Percentiles rank a stretch among this genome's conserved stretches.
Evolutionary conservation across 1,140 invertebrate genomes (phyloP).

Genomic region (Philopotamus ludificatus): DNA sequence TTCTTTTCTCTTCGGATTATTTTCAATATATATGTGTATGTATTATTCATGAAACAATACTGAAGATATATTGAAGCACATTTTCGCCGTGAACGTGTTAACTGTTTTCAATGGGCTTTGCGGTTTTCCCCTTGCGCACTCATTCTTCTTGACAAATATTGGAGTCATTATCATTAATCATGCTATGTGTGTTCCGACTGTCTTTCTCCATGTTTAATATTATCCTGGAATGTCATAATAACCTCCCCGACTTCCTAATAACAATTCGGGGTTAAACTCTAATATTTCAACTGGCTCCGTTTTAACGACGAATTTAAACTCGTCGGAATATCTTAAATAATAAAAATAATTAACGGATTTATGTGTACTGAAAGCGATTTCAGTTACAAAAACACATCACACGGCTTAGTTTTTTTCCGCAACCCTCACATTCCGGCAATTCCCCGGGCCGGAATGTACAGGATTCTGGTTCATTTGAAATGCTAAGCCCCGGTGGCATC

Average conservation of each 20-base stretch:
- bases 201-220: not conserved
- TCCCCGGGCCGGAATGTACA: slow-evolving; percentile 2
- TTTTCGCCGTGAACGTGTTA: too few relatives aligned
- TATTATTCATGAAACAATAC: too few relatives aligned
- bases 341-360: too few relatives aligned
- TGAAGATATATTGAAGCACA: too few relatives aligned
- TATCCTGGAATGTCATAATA: not conserved
- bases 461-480: slow-evolving; percentile 24
- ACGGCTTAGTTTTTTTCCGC: not conserved
- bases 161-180: not conserved
- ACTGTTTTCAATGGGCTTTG: not conserved
- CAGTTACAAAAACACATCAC: not conserved
- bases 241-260: not conserved
- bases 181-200: not conserved
- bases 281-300: not conserved
- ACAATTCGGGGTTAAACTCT: not conserved
- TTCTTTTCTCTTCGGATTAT: not conserved
- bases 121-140: not conserved
- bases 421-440: slow-evolving; percentile 18
- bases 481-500: slow-evolving; percentile 26
- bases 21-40: not conserved
- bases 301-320: not conserved
- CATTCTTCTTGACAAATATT: not conserved
- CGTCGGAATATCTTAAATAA: too few relatives aligned
- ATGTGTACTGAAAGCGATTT: not conserved